These are phyloP conservation scores for Eilema griseolum DNA, from an alignment of 2,888 invertebrate species.

Conservation along the genomic window DNA sequence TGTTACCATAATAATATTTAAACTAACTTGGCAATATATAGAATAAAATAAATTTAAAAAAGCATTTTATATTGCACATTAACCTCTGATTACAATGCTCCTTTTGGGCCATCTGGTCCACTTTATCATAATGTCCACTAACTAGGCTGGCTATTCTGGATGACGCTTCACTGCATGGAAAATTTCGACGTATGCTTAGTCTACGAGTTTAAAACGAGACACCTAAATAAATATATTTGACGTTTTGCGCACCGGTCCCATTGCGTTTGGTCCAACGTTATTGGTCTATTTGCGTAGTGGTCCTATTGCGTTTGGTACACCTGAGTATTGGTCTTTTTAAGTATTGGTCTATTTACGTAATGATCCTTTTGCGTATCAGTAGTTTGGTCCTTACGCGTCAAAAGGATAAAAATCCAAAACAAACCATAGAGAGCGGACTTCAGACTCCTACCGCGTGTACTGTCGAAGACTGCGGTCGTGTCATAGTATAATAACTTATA, in stretches of 20 bases:
- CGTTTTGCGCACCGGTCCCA: neutral
- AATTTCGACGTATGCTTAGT: constrained; percentile 18
- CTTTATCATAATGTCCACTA: constrained; percentile 24
- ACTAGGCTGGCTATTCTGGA: constrained; percentile 1
- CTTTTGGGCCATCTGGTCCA: neutral
- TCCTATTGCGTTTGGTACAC: neutral
- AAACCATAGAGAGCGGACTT: too few relatives aligned
- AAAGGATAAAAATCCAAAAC: too few relatives aligned
- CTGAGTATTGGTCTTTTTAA: too few relatives aligned
- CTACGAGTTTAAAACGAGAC: constrained; percentile 17
- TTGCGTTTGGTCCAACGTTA: neutral
- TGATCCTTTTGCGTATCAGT: too few relatives aligned
- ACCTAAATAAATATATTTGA: neutral
- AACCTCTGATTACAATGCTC: too few relatives aligned
- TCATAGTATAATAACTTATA: neutral
- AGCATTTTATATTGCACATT: too few relatives aligned
- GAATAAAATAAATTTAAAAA: too few relatives aligned
- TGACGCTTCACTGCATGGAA: constrained; percentile 15
- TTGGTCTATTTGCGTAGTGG: neutral
- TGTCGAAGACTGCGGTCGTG: neutral
- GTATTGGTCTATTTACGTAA: too few relatives aligned
- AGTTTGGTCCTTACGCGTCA: too few relatives aligned
- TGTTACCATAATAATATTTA: too few relatives aligned
- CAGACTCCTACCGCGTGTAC: neutral
- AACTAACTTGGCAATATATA: too few relatives aligned